phyloP scores from a whole-genome alignment of 1,140 invertebrate genomes.

The Cydia pomonella region DNA sequence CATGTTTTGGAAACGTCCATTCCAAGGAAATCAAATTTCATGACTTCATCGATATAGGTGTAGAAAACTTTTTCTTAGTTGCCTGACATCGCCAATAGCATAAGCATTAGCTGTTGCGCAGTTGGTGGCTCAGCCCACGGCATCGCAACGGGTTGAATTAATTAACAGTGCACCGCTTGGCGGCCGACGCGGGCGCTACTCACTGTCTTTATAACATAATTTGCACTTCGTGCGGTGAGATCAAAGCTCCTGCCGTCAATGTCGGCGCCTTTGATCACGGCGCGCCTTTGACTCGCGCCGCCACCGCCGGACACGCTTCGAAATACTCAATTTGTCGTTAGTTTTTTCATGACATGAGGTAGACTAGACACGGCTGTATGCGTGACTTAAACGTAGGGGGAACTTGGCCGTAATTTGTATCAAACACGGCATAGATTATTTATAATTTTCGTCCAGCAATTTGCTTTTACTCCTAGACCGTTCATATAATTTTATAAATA shows the following conservation, averaged over 20 bases:
- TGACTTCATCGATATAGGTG: too few relatives aligned
- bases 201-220: constrained; percentile 81
- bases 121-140: constrained; percentile 35
- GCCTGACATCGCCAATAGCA: not conserved
- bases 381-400: constrained; percentile 30
- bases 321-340: constrained; percentile 75
- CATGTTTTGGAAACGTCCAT: too few relatives aligned
- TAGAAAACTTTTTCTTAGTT: not conserved
- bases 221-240: constrained; percentile 77
- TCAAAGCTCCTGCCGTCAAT: constrained; percentile 69
- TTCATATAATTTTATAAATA: too few relatives aligned
- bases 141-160: constrained; percentile 69
- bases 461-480: not conserved
- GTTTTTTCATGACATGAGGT: constrained; percentile 58
- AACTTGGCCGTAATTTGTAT: constrained; percentile 18
- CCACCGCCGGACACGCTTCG: constrained; percentile 71
- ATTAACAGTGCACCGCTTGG: constrained; percentile 66
- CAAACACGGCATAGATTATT: not conserved
- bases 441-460: not conserved
- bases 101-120: not conserved
- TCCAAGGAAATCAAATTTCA: too few relatives aligned
- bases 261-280: constrained; percentile 75
- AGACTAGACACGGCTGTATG: constrained; percentile 26
- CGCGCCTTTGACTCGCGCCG: constrained; percentile 74
- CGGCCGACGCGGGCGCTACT: constrained; percentile 60